A percentile compares a stretch with the other conserved stretches of the same genome.
phyloP scores from a whole-genome alignment of 2,113 vertebrate species.

The Nothocercus julius region DNA sequence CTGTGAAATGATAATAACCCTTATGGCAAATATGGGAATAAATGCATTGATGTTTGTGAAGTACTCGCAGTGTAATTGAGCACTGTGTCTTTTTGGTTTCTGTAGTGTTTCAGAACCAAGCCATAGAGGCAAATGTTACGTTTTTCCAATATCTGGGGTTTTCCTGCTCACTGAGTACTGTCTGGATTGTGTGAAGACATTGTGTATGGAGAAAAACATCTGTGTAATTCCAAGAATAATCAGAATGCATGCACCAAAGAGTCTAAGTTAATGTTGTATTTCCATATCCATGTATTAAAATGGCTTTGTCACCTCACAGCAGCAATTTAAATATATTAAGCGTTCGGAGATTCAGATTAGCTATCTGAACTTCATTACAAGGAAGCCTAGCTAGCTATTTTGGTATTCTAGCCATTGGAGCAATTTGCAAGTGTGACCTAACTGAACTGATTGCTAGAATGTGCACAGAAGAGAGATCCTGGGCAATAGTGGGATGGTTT shows the following conservation, averaged over 20 bases:
- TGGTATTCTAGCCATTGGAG: no score
- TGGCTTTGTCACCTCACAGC: neutral
- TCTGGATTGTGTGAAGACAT: neutral
- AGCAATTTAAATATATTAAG: neutral
- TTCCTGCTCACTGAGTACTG: neutral
- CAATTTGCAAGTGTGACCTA: neutral
- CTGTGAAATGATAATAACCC: neutral
- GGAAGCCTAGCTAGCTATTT: neutral
- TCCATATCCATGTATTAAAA: accelerated
- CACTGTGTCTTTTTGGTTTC: neutral
- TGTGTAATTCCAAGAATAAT: neutral
- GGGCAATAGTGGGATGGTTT: accelerated
- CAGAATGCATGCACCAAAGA: neutral
- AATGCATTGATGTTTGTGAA: neutral
- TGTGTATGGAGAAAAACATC: neutral
- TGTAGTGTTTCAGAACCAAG: neutral
- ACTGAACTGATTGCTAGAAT: accelerated
- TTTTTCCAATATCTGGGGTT: neutral
- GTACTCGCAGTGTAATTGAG: no score
- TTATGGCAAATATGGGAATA: neutral
- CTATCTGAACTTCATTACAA: neutral
- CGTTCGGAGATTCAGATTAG: neutral
- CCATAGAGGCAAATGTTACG: neutral
- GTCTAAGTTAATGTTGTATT: neutral
- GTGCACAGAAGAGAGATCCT: neutral